Conservation (phyloP, 2,113 vertebrate species). For the Lota lota region DNA sequence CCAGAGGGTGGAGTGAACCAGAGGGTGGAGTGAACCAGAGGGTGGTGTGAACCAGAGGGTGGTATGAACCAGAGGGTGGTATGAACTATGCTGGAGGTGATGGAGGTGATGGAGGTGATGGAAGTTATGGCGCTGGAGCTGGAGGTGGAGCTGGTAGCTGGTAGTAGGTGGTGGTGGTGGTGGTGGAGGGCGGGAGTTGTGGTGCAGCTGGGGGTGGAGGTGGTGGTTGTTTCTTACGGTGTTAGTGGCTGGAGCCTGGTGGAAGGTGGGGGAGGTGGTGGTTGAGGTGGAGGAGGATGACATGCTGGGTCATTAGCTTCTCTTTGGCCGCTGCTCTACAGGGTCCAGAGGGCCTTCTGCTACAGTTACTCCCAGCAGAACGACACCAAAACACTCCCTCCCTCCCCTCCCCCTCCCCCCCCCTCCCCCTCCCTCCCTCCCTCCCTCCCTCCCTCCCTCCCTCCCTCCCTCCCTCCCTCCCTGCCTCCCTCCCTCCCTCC, state of each 20-base stretch:
- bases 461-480: no score
- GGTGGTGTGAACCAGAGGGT: constrained; percentile 78
- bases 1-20: constrained; percentile 84
- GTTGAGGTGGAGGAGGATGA: constrained; percentile 1
- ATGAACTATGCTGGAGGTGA: no score
- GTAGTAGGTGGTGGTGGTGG: no score
- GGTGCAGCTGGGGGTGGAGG: no score
- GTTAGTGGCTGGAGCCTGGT: no score
- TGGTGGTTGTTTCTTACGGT: no score
- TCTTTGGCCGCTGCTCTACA: constrained; percentile 80
- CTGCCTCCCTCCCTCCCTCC: no score
- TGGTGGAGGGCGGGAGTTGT: no score
- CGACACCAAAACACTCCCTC: constrained; percentile 39
- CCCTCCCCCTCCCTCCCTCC: constrained; percentile 40
- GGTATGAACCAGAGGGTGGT: constrained; percentile 84
- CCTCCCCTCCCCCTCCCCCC: constrained; percentile 28
- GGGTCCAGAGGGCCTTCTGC: constrained; percentile 49
- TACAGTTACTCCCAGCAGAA: constrained; percentile 21
- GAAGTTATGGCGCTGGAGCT: no score
- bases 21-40: constrained; percentile 93
- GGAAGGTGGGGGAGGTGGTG: no score
- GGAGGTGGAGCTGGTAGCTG: no score
- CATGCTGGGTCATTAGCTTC: constrained; percentile 83
- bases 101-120: no score
- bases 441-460: constrained; percentile 5